Evolutionary conservation across 2,888 invertebrate genomes (phyloP).

Genomic region (Lamellibrachia columna): DNA sequence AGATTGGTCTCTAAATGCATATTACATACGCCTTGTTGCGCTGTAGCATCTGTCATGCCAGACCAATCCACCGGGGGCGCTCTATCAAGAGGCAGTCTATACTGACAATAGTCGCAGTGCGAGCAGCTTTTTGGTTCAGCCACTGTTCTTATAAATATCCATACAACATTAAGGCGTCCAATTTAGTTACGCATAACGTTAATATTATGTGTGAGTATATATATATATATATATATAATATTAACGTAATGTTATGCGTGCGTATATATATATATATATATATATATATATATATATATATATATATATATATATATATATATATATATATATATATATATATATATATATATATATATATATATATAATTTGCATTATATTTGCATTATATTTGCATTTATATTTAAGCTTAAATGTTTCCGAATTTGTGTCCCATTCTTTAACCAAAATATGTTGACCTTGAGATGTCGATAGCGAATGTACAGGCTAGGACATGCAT

Average conservation of each 20-base stretch:
- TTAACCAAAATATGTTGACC: not conserved
- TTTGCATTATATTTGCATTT: no score
- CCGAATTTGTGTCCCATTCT: not conserved
- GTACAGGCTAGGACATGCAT: not conserved
- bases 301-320: no score
- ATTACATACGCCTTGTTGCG: slow-evolving; percentile 16
- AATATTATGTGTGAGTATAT: not conserved
- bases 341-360: no score
- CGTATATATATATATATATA: no score
- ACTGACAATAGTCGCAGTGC: not conserved
- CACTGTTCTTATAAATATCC: not conserved
- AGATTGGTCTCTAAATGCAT: slow-evolving; percentile 16
- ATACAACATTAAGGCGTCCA: not conserved
- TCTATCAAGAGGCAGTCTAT: not conserved
- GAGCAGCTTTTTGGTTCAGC: not conserved
- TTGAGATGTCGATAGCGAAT: not conserved
- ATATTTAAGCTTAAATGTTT: not conserved
- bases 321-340: no score
- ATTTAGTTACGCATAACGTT: not conserved
- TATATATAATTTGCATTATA: no score
- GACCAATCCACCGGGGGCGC: not conserved
- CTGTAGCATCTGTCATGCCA: not conserved
- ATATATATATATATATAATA: no score
- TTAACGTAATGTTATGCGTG: no score
- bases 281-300: no score